Percentiles rank a stretch among this genome's conserved stretches.
phyloP scores from a whole-genome alignment of 2,888 invertebrate species.

The Sepiola atlantica region DNA sequence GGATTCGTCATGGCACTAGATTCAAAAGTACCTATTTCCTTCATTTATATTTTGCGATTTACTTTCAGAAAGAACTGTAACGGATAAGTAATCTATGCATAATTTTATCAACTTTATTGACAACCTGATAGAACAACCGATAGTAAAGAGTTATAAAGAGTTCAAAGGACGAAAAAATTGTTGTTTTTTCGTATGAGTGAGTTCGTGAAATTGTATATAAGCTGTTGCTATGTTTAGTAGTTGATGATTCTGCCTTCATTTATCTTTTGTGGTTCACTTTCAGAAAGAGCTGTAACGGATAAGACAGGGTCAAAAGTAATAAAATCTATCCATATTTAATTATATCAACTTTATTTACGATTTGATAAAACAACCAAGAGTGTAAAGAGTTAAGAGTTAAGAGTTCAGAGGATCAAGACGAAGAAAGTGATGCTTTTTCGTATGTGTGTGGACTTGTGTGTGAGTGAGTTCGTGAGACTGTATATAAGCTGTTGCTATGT shows the following conservation, averaged over 20 bases:
- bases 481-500: not conserved
- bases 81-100: no score
- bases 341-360: no score
- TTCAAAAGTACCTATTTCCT: not conserved
- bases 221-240: not conserved
- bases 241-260: no score
- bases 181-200: not conserved
- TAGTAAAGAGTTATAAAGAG: no score
- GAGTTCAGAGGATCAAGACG: not conserved
- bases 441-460: not conserved
- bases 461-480: not conserved
- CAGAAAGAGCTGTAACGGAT: not conserved
- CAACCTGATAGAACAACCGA: no score
- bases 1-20: constrained; percentile 48
- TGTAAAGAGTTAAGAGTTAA: no score
- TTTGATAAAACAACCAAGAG: no score
- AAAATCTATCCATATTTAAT: no score
- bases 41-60: not conserved
- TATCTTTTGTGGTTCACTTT: no score
- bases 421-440: not conserved
- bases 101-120: no score
- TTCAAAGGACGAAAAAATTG: not conserved
- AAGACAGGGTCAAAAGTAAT: no score
- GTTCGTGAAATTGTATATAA: not conserved
- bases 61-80: not conserved